A percentile compares a stretch with the other conserved stretches of the same genome.
Conservation (phyloP, 2,797 vertebrate species). For the Chiloscyllium punctatum region DNA sequence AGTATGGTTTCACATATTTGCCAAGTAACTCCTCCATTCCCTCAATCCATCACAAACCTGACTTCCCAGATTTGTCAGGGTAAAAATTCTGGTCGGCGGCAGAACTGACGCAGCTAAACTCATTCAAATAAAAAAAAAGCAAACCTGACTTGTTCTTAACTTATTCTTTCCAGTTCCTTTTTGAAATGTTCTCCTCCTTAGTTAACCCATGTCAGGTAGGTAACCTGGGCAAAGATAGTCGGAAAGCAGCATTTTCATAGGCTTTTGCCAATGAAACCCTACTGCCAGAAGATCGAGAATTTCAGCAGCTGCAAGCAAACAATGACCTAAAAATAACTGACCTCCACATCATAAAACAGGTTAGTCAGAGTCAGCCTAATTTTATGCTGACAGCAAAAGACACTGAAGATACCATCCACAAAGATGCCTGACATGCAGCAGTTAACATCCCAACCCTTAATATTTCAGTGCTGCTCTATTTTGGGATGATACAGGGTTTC, state of each 20-base stretch:
- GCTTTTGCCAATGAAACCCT: neutral
- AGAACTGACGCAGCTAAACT: neutral
- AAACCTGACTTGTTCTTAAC: neutral
- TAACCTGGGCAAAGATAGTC: neutral
- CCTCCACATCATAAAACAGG: neutral
- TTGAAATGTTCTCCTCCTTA: neutral
- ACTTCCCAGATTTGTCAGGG: neutral
- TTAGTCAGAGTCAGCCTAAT: neutral
- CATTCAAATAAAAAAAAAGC: neutral
- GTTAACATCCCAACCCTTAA: neutral
- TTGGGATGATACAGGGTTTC: neutral
- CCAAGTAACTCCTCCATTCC: neutral
- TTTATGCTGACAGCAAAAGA: neutral
- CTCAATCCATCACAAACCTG: neutral
- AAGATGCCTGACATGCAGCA: neutral
- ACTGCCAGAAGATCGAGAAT: neutral
- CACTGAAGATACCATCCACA: neutral
- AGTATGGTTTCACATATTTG: neutral
- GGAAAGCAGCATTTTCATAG: neutral
- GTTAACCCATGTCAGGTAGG: neutral
- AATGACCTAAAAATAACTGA: conserved; percentile 29
- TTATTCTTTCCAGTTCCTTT: neutral
- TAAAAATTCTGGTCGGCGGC: neutral
- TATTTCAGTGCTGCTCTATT: neutral
- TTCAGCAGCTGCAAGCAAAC: neutral